A percentile compares a stretch with the other conserved stretches of the same genome.
phyloP scores from a whole-genome alignment of 2,113 vertebrate genomes.

The Otis tarda region DNA sequence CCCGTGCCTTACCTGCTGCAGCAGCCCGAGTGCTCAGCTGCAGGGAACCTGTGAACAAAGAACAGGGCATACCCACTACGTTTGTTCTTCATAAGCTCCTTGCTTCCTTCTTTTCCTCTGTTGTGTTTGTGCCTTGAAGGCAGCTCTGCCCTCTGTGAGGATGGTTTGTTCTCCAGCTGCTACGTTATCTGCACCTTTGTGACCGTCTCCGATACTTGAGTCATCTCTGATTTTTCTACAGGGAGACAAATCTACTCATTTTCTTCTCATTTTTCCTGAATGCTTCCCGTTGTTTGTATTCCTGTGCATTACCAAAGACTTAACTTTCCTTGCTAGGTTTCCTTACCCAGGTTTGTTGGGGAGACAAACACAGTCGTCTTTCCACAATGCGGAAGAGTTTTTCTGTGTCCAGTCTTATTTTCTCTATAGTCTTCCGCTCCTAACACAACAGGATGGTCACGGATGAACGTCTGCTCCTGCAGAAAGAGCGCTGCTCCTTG shows the following conservation, averaged over 20 bases:
- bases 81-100: not conserved
- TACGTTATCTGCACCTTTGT: not conserved
- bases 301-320: not conserved
- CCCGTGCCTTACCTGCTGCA: not conserved
- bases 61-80: not conserved
- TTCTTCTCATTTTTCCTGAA: not conserved
- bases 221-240: not conserved
- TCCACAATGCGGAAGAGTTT: not conserved
- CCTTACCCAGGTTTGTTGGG: not conserved
- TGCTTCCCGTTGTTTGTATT: not conserved
- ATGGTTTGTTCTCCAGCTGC: not conserved
- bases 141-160: not conserved
- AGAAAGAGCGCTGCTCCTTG: slow-evolving; percentile 5
- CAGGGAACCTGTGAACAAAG: not conserved
- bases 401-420: not conserved
- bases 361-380: not conserved
- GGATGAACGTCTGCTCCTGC: not conserved
- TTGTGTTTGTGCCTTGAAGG: not conserved
- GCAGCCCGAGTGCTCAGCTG: not conserved
- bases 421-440: not conserved
- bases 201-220: not conserved
- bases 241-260: not conserved
- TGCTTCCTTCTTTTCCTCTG: not conserved
- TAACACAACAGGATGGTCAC: not conserved
- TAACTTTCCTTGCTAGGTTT: not conserved